Evolutionary conservation across 2,888 invertebrate genomes (phyloP).

Genomic region (Meganola albula): DNA sequence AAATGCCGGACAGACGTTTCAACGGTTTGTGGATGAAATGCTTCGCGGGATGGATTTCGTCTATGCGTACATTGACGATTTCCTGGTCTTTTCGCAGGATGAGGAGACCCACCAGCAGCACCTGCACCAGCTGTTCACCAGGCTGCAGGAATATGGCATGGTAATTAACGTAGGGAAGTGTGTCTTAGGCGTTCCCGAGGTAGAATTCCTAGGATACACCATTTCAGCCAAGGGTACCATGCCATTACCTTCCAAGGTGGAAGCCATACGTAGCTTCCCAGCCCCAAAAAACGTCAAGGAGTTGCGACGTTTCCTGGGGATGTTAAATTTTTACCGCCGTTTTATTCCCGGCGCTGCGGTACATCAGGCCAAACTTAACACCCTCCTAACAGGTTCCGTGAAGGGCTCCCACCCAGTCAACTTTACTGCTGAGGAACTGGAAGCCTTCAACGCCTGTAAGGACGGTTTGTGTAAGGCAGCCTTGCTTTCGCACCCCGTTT

Average conservation of each 20-base stretch:
- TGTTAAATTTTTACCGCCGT: slow-evolving; percentile 2
- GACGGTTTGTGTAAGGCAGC: neutral
- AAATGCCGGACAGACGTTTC: slow-evolving; percentile 3
- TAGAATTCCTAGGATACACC: slow-evolving; percentile 12
- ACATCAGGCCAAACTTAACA: neutral
- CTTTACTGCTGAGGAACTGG: neutral
- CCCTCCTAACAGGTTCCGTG: neutral
- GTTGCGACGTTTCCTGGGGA: slow-evolving; percentile 2
- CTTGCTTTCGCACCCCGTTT: neutral
- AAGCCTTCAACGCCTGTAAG: neutral
- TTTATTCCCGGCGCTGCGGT: neutral
- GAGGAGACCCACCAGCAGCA: neutral
- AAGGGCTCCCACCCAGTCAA: neutral
- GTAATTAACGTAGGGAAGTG: slow-evolving; percentile 2
- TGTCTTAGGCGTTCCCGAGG: neutral
- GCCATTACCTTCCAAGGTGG: slow-evolving; percentile 4
- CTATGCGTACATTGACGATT: slow-evolving; percentile 3
- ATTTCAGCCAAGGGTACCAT: slow-evolving; percentile 11
- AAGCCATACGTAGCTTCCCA: slow-evolving; percentile 12
- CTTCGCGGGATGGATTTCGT: neutral
- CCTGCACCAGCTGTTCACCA: neutral
- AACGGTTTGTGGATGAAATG: slow-evolving; percentile 3
- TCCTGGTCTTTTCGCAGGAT: neutral
- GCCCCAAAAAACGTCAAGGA: slow-evolving; percentile 5
- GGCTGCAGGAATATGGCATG: slow-evolving; percentile 1